These are phyloP conservation scores for Microcebus tavaratra DNA, from an alignment of 2,113 vertebrate species.

Conservation along the genomic window DNA sequence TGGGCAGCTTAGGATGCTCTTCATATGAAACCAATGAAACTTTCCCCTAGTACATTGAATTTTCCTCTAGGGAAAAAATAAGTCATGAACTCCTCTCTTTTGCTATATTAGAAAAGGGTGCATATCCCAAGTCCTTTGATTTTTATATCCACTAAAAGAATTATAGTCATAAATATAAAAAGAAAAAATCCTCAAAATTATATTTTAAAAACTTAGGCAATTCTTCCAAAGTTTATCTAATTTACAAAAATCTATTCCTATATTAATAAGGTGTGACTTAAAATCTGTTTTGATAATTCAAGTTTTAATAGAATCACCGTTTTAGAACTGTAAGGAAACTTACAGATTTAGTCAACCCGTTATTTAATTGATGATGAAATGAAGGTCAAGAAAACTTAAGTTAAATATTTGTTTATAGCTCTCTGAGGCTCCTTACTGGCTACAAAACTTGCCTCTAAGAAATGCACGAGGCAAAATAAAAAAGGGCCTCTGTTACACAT, in stretches of 20 bases:
- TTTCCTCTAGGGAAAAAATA: slow-evolving; percentile 16
- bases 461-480: background rate
- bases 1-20: background rate
- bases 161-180: slow-evolving; percentile 30
- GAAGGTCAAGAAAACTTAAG: slow-evolving; percentile 25
- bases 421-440: background rate
- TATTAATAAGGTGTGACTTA: slow-evolving; percentile 9
- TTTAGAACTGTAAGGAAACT: slow-evolving; percentile 39
- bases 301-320: background rate
- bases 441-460: slow-evolving; percentile 9
- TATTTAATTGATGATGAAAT: slow-evolving; percentile 42
- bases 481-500: background rate
- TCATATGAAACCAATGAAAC: slow-evolving; percentile 41
- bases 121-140: slow-evolving; percentile 26
- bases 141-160: slow-evolving; percentile 46
- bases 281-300: slow-evolving; percentile 30
- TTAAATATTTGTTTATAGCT: background rate
- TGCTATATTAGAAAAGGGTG: background rate
- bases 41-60: background rate
- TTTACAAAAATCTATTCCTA: slow-evolving; percentile 32
- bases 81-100: background rate
- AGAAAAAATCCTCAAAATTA: background rate
- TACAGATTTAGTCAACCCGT: background rate
- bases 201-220: slow-evolving; percentile 57
- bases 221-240: slow-evolving; percentile 27